Percentiles rank a stretch among this genome's conserved stretches.
These are phyloP conservation scores for Conger conger DNA, from an alignment of 2,113 vertebrate species.

Conservation along the genomic window DNA sequence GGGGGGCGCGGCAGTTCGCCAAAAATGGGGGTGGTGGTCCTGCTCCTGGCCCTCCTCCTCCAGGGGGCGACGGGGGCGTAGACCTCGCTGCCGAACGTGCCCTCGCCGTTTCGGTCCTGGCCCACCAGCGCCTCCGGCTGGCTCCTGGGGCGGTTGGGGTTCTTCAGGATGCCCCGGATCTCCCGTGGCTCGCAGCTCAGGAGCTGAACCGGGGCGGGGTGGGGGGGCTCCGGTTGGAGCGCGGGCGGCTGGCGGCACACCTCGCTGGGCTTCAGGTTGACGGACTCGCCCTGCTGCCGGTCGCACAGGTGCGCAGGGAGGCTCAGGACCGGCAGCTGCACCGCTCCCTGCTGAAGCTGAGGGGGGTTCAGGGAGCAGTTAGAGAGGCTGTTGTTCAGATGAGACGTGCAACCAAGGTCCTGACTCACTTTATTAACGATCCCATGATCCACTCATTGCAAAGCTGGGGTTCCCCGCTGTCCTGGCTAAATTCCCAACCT, in stretches of 20 bases:
- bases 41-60: conserved; percentile 29
- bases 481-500: too few species aligned
- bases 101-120: conserved; percentile 33
- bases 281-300: background rate
- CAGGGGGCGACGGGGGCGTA: conserved; percentile 23
- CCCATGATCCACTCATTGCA: too few species aligned
- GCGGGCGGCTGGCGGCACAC: background rate
- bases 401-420: too few species aligned
- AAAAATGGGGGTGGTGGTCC: conserved; percentile 30
- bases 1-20: conserved; percentile 26
- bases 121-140: conserved; percentile 23
- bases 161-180: conserved; percentile 74
- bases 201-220: conserved; percentile 48
- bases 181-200: conserved; percentile 61
- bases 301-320: background rate
- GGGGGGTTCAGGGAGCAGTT: background rate
- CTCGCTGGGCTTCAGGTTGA: conserved; percentile 15
- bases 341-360: conserved; percentile 13
- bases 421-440: too few species aligned
- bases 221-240: conserved; percentile 15
- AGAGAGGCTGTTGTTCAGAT: too few species aligned
- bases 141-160: conserved; percentile 39
- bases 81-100: background rate
- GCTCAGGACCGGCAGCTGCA: background rate
- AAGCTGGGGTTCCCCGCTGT: too few species aligned